Evolutionary conservation across 2,797 vertebrate genomes (phyloP).

Genomic region (Chanos chanos): DNA sequence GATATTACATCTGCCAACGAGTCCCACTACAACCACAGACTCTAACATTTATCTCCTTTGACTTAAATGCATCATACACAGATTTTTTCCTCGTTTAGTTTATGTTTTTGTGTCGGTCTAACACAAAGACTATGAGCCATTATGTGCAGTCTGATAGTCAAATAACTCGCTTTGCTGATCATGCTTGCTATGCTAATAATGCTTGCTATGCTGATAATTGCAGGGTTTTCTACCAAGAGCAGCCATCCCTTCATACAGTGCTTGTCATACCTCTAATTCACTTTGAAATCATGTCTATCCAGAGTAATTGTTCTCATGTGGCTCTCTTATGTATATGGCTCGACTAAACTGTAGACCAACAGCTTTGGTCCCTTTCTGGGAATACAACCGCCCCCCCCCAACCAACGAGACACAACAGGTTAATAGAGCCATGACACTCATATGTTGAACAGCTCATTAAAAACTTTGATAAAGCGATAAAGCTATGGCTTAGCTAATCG

Average conservation of each 20-base stretch:
- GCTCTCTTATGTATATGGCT: no score
- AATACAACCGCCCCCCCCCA: constrained; percentile 6
- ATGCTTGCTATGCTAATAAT: constrained; percentile 18
- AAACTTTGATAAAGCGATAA: constrained; percentile 37
- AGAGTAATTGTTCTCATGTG: no score
- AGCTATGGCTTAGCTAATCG: constrained; percentile 13
- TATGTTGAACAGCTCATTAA: constrained; percentile 38
- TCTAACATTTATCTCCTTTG: no score
- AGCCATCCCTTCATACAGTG: constrained; percentile 1
- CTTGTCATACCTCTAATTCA: neutral
- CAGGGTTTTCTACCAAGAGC: constrained; percentile 11
- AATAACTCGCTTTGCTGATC: constrained; percentile 16
- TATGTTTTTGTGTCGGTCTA: no score
- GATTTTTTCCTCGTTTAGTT: no score
- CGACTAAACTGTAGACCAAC: no score
- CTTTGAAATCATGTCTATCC: no score
- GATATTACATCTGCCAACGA: constrained; percentile 5
- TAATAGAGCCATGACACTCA: constrained; percentile 19
- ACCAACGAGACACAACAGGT: neutral
- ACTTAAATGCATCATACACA: no score
- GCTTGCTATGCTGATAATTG: constrained; percentile 24
- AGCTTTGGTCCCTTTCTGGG: constrained; percentile 16
- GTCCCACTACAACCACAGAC: no score
- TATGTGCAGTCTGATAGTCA: constrained; percentile 1
- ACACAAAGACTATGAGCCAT: no score